These are phyloP conservation scores for Doryteuthis pealeii DNA, from an alignment of 1,140 invertebrate genomes.

Conservation along the genomic window DNA sequence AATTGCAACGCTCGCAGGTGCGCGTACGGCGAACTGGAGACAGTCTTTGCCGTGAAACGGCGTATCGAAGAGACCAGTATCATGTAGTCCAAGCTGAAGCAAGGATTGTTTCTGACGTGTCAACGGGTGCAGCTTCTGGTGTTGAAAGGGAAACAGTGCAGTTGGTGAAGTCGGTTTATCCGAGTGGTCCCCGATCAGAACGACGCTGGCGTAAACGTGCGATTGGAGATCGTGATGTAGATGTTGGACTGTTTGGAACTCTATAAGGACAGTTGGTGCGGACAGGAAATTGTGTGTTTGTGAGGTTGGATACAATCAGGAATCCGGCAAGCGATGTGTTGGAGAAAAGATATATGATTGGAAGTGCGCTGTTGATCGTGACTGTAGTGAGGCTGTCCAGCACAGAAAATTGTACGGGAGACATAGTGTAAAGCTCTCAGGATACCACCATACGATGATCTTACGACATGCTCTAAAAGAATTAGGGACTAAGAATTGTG, in stretches of 20 bases:
- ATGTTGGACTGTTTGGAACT: background rate
- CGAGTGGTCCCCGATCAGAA: too few species aligned
- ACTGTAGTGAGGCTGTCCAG: conserved; percentile 1
- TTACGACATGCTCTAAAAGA: background rate
- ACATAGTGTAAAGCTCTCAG: background rate
- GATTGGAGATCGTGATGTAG: conserved; percentile 13
- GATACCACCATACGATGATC: background rate
- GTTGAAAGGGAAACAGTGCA: too few species aligned
- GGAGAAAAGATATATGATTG: background rate
- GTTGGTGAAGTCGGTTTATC: too few species aligned
- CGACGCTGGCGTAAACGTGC: conserved; percentile 22
- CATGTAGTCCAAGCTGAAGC: too few species aligned
- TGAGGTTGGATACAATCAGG: background rate
- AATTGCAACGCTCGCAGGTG: too few species aligned
- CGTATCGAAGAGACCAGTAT: background rate
- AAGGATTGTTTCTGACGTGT: too few species aligned
- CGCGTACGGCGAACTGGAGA: too few species aligned
- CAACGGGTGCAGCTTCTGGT: too few species aligned
- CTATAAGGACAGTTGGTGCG: background rate
- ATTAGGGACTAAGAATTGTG: background rate
- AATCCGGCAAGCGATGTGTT: background rate
- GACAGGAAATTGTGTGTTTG: background rate
- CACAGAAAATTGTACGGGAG: background rate
- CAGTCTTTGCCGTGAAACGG: too few species aligned
- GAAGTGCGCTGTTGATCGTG: background rate